phyloP scores from a whole-genome alignment of 2,888 invertebrate genomes.

The Lysandra bellargus region DNA sequence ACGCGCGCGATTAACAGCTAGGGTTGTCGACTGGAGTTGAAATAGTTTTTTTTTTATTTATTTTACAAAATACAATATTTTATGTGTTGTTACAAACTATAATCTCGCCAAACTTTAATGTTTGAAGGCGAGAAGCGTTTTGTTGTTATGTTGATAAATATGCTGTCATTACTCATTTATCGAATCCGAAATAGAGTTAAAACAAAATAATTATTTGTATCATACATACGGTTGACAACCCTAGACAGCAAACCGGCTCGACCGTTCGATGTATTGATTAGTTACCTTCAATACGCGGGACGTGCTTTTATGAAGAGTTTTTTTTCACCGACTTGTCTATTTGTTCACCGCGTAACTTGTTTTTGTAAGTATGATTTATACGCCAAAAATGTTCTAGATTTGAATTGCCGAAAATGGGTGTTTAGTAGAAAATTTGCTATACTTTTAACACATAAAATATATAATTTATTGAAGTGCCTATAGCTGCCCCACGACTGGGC shows the following conservation, averaged over 20 bases:
- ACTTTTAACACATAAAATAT: no score
- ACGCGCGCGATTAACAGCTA: background rate
- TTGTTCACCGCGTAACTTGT: background rate
- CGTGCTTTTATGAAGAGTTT: conserved; percentile 14
- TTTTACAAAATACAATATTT: no score
- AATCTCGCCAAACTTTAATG: no score
- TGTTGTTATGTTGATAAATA: no score
- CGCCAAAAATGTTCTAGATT: background rate
- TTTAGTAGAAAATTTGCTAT: background rate
- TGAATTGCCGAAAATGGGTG: background rate
- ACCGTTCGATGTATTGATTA: conserved; percentile 66
- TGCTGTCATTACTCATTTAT: no score
- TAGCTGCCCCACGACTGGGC: no score
- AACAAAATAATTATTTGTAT: background rate
- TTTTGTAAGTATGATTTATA: background rate
- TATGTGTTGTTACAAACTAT: no score
- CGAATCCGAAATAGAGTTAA: background rate
- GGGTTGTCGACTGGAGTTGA: background rate
- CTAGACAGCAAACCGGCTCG: conserved; percentile 52
- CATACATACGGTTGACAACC: conserved; percentile 37
- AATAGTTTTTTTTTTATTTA: no score
- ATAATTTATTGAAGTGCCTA: no score
- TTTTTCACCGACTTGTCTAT: background rate
- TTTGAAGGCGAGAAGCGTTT: no score
- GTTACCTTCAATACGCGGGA: conserved; percentile 51